These are phyloP conservation scores for Tanytarsus gracilentus DNA, from an alignment of 2,888 invertebrate species.

Conservation along the genomic window DNA sequence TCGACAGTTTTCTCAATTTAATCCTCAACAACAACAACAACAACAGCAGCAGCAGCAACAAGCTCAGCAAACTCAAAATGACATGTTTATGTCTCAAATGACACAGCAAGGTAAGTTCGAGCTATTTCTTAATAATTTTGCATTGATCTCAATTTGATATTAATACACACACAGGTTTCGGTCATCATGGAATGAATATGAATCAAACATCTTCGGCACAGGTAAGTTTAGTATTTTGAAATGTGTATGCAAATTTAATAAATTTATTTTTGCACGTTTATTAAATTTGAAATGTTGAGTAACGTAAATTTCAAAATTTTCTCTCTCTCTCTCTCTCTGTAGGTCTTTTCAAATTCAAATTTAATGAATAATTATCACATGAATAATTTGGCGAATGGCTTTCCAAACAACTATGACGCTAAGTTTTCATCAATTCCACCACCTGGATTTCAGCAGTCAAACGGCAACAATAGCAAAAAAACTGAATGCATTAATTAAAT, in stretches of 20 bases:
- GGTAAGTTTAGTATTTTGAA: conserved; percentile 34
- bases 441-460: conserved; percentile 36
- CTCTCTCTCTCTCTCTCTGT: conserved; percentile 30
- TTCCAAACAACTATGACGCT: conserved; percentile 35
- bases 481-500: conserved; percentile 37
- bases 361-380: conserved; percentile 36
- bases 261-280: background rate
- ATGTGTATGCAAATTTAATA: background rate
- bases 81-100: conserved; percentile 41
- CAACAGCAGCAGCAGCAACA: conserved; percentile 33
- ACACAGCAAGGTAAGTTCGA: conserved; percentile 34
- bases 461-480: conserved; percentile 34
- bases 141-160: background rate
- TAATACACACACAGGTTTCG: conserved; percentile 34
- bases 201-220: conserved; percentile 39
- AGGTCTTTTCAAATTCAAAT: conserved; percentile 37
- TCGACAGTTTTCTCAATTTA: conserved; percentile 42
- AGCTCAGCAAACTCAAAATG: conserved; percentile 34
- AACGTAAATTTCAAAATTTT: conserved; percentile 4
- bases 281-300: background rate
- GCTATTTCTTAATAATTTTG: conserved; percentile 29
- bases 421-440: conserved; percentile 34
- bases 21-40: conserved; percentile 41
- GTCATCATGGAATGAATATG: conserved; percentile 37
- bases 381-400: conserved; percentile 37